phyloP scores from a whole-genome alignment of 2,888 invertebrate species.

The Athripsodes cinereus region DNA sequence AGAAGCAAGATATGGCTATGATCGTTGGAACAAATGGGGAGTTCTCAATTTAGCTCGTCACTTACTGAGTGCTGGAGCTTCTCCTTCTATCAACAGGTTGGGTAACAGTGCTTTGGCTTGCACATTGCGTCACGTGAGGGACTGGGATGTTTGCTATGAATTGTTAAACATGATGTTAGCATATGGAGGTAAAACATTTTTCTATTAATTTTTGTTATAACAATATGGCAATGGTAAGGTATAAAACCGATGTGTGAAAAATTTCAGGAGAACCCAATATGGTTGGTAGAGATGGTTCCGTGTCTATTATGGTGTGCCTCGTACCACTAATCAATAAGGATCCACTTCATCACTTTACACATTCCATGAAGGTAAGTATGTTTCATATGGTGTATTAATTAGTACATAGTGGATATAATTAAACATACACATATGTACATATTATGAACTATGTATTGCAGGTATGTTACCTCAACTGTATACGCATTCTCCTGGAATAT shows the following conservation, averaged over 20 bases:
- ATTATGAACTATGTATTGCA: conserved; percentile 33
- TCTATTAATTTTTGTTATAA: too few species aligned
- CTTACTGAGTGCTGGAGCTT: conserved; percentile 57
- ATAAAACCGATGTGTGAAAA: background rate
- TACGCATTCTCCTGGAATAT: conserved; percentile 60
- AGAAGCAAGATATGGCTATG: conserved; percentile 58
- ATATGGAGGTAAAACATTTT: conserved; percentile 44
- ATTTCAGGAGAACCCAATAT: conserved; percentile 56
- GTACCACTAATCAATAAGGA: conserved; percentile 71
- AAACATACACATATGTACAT: background rate
- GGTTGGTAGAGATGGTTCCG: conserved; percentile 65
- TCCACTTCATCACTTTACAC: conserved; percentile 64
- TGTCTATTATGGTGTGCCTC: conserved; percentile 68
- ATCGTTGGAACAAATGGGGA: conserved; percentile 70
- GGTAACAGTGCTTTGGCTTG: conserved; percentile 66
- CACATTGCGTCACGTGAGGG: conserved; percentile 62
- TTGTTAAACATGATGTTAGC: conserved; percentile 53
- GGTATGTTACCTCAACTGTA: conserved; percentile 67
- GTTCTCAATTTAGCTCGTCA: conserved; percentile 62
- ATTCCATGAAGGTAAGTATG: conserved; percentile 59
- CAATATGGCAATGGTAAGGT: too few species aligned
- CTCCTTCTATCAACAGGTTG: conserved; percentile 61
- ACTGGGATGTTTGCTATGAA: conserved; percentile 61
- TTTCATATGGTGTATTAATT: background rate
- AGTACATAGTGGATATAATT: background rate